Evolutionary conservation across 2,797 vertebrate species (phyloP), one percentile per base, ranked within the genome.

Genomic region (Pseudochromis fuscus): DNA sequence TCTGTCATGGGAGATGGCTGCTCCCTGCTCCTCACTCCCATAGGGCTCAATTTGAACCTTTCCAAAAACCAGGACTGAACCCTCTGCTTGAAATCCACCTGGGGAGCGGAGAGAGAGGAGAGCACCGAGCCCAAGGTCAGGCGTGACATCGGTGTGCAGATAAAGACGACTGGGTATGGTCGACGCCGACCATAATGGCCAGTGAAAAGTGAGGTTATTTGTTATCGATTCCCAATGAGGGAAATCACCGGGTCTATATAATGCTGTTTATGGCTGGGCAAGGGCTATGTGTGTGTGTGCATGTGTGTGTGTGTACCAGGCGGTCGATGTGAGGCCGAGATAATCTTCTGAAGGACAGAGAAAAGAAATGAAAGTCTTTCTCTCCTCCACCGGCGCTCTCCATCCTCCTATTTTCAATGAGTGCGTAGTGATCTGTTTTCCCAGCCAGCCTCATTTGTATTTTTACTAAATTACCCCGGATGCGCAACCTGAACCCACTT

Each of bases 151-250:
- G 35, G 70, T 50, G 77, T 69, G 78, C 87, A 89, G 90, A 92
- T 92, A 90, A 92, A 92, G 90, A 93, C 80, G 46, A 82, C 75
- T 53, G 58, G 77, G 76, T 77, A 71, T 82, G 86, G 83, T 69
- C 69, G 87, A 92, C 91, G 88, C 64, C 1, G n/a, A 82, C 90
- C 83, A 86, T 94, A 93, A 94, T 94, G 86, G 87, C 83, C 88
- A 79, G 86, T 91, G 92, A 95, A 92, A 90, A 91, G 91, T 88
- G 73, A 83, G 91, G 92, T 94, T 95, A 94, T 94, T 94, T 94
- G 91, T 91, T 94, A 95, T 94, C 77, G 93, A 95, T 94, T 94
- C 85, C 90, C 94, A 92, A 93, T 94, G 91, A 93, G 90, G 86
- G 82, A 88, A 92, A 92, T 94, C 91, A 90, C 86, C 71, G 53